Percentiles rank a stretch among this genome's conserved stretches.
These are phyloP conservation scores for Nephrotoma flavescens DNA, from an alignment of 2,888 invertebrate genomes.

Conservation along the genomic window DNA sequence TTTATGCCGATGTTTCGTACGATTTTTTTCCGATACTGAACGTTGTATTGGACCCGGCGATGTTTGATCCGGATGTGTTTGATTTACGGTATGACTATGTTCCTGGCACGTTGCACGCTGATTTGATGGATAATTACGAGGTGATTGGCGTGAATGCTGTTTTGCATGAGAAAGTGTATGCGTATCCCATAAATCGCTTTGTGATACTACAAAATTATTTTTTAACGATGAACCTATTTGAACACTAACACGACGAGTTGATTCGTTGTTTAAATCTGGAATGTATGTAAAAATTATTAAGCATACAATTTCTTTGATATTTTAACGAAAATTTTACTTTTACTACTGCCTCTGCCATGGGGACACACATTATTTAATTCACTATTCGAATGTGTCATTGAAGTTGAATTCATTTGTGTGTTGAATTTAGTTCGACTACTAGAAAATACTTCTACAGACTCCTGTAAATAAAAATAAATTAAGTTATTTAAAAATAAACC, in stretches of 20 bases:
- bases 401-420: conserved; percentile 27
- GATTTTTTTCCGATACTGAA: conserved; percentile 48
- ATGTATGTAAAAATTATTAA: not conserved
- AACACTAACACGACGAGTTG: conserved; percentile 26
- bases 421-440: conserved; percentile 23
- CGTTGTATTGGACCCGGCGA: conserved; percentile 39
- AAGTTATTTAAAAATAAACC: not conserved
- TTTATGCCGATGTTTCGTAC: conserved; percentile 35
- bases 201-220: conserved; percentile 46
- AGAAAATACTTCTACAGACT: conserved; percentile 26
- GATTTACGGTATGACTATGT: conserved; percentile 15
- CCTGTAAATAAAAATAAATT: conserved; percentile 12
- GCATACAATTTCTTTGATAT: not conserved
- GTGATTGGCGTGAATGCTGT: conserved; percentile 30
- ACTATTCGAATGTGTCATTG: conserved; percentile 26
- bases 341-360: conserved; percentile 24
- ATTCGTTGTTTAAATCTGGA: conserved; percentile 15
- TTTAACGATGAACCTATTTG: conserved; percentile 22
- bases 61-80: conserved; percentile 6
- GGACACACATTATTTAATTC: conserved; percentile 30
- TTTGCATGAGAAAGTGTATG: conserved; percentile 41
- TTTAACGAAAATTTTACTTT: conserved; percentile 13
- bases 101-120: conserved; percentile 27
- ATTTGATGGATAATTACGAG: conserved; percentile 28
- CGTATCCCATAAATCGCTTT: conserved; percentile 52